These are phyloP conservation scores for Gymnosoma rotundatum DNA, from an alignment of 2,888 invertebrate genomes.

Conservation along the genomic window DNA sequence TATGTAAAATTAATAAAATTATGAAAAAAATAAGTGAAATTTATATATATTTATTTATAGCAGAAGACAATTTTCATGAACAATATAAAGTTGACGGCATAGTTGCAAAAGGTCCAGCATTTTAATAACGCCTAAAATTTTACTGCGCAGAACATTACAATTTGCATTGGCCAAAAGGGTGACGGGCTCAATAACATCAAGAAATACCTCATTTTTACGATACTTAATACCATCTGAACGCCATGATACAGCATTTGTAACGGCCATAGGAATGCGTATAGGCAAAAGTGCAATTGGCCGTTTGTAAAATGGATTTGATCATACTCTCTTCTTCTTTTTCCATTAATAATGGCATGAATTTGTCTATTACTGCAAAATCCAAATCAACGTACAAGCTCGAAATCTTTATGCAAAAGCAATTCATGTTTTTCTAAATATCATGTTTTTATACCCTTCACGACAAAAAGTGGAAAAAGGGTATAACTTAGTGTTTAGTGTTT, in stretches of 20 bases:
- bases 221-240: conserved; percentile 99
- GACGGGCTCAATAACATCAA: conserved; percentile 99
- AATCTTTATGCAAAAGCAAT: no score
- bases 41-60: no score
- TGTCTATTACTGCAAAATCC: conserved; percentile 97
- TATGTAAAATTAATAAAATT: no score
- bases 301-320: conserved; percentile 94
- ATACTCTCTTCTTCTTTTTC: conserved; percentile 98
- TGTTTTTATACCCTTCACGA: no score
- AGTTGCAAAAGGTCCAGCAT: conserved; percentile 97
- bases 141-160: conserved; percentile 97
- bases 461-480: no score
- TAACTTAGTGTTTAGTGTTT: no score
- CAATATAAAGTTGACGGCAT: conserved; percentile 99
- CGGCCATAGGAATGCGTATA: conserved; percentile 98
- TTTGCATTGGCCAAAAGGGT: conserved; percentile 97
- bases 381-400: no score
- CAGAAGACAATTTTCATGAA: no score
- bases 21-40: no score
- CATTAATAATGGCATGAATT: conserved; percentile 98
- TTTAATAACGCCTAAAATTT: conserved; percentile 99
- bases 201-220: conserved; percentile 98
- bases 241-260: conserved; percentile 99
- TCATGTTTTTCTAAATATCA: no score
- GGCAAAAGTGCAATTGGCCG: conserved; percentile 93